Evolutionary conservation across 2,888 invertebrate genomes (phyloP), one percentile per base, ranked within the genome.

Genomic region (Trichopria drosophilae): DNA sequence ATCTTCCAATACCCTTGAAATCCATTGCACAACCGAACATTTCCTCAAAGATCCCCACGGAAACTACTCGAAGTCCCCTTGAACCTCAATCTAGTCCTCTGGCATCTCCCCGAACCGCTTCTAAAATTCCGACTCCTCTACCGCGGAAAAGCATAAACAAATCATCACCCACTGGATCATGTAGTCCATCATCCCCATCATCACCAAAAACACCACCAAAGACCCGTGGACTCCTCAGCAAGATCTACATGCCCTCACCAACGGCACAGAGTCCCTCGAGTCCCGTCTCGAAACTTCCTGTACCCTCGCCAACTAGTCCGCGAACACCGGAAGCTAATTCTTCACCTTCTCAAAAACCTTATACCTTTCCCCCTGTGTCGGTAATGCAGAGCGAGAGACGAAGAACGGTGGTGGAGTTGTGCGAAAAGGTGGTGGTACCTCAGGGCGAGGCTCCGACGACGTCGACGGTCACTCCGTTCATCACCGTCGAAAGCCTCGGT

Each of bases 81-180:
- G 53, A 57, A 20, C 6, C 45, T 6, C 55, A 61, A 22, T 45
- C 44, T 15, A 58, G 53, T 5, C 60, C 64, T 1, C 20, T 58
- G 18, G 52, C 60, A 3, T 62, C 63, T 0, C 64, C 65, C 2
- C 63, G 68, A n/a, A 51, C 65, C 0, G 59, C 63, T 1, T 75
- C 75, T 3, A 74, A 73, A 42, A 75, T 75, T 37, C 75, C 75
- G 1, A 75, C 73, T 0, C 69, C 72, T 1, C 58, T 75, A 22
- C 66, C 74, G 4, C 66, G 74, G 4, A 73, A 73, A 46, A 61
- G 20, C 34, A 41, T 20, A 10, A 4, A 24, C 26, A 10, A 24
- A 9, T 32, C 37, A 20, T 13, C 20, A 3, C 16, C n/a, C 15
- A 15, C 16, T 18, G 16, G 12, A 4, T 24, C 12, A 6, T 35